Conservation (phyloP, 2,888 invertebrate genomes). For the Drosophila diplacantha region DNA sequence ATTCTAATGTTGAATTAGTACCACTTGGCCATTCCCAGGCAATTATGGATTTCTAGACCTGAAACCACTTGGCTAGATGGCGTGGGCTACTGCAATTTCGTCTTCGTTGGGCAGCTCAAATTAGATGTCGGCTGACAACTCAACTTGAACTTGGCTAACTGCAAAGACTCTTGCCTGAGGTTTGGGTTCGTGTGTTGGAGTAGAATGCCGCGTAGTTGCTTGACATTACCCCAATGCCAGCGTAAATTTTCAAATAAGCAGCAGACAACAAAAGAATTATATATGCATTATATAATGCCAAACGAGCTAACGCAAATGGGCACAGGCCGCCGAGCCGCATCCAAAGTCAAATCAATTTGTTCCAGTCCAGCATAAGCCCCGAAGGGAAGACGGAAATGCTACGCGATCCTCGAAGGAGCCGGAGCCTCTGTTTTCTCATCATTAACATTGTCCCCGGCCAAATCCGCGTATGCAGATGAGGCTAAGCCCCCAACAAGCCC, state of each 20-base stretch:
- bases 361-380: conserved; percentile 52
- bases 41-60: conserved; percentile 25
- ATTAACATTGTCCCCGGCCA: conserved; percentile 60
- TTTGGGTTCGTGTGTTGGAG: conserved; percentile 1
- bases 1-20: not conserved
- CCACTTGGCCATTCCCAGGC: conserved; percentile 22
- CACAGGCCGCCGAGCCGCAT: conserved; percentile 23
- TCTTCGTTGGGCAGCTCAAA: conserved; percentile 41
- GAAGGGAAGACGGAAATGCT: conserved; percentile 51
- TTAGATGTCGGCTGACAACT: conserved; percentile 59
- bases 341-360: conserved; percentile 61
- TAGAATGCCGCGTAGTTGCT: conserved; percentile 31
- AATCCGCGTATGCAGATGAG: conserved; percentile 63
- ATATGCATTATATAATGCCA: conserved; percentile 62
- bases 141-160: conserved; percentile 32
- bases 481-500: conserved; percentile 45
- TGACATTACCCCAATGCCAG: conserved; percentile 66
- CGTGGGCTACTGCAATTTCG: conserved; percentile 54
- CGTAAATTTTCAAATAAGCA: conserved; percentile 60
- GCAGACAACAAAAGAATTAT: conserved; percentile 69
- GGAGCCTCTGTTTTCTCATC: conserved; percentile 52
- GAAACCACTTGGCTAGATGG: conserved; percentile 25
- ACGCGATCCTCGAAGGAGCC: conserved; percentile 8
- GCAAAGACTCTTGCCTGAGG: conserved; percentile 3
- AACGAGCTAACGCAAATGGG: conserved; percentile 49